Evolutionary conservation across 1,140 invertebrate species (phyloP).

Genomic region (Halictus rubicundus): DNA sequence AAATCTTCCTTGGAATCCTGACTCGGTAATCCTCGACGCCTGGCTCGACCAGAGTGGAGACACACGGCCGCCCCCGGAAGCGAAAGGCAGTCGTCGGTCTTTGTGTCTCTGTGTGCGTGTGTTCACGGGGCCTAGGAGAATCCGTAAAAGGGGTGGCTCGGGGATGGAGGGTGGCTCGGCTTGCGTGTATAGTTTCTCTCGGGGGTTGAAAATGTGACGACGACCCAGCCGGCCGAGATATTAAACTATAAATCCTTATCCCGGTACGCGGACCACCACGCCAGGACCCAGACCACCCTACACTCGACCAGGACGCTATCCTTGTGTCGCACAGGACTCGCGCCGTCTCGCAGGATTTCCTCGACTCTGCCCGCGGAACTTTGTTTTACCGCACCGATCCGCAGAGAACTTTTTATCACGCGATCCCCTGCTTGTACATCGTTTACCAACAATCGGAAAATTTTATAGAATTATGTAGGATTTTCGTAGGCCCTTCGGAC

Average conservation of each 20-base stretch:
- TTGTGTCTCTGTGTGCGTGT: background rate
- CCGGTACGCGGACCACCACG: slow-evolving; percentile 73
- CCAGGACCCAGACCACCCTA: slow-evolving; percentile 59
- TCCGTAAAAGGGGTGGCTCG: slow-evolving; percentile 47
- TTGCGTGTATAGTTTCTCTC: slow-evolving; percentile 73
- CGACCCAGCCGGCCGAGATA: slow-evolving; percentile 78
- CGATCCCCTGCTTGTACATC: background rate
- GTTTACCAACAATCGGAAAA: background rate
- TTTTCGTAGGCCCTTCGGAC: too few relatives aligned
- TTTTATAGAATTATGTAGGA: too few relatives aligned
- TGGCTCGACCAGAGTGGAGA: slow-evolving; percentile 19
- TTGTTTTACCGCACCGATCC: background rate
- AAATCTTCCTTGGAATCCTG: slow-evolving; percentile 73
- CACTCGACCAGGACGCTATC: slow-evolving; percentile 63
- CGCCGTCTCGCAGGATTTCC: slow-evolving; percentile 10
- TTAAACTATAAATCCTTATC: slow-evolving; percentile 82
- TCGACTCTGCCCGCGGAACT: background rate
- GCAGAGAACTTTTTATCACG: too few relatives aligned
- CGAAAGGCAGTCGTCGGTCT: slow-evolving; percentile 1
- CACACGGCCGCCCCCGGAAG: slow-evolving; percentile 21
- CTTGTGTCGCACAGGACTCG: slow-evolving; percentile 59
- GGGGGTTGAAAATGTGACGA: slow-evolving; percentile 79
- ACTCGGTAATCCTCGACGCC: slow-evolving; percentile 53
- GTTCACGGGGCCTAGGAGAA: slow-evolving; percentile 37
- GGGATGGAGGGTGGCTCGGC: slow-evolving; percentile 54